These are phyloP conservation scores for Temnopleurus reevesii DNA, from an alignment of 53 echinoderm and acorn worm species.

Conservation along the genomic window DNA sequence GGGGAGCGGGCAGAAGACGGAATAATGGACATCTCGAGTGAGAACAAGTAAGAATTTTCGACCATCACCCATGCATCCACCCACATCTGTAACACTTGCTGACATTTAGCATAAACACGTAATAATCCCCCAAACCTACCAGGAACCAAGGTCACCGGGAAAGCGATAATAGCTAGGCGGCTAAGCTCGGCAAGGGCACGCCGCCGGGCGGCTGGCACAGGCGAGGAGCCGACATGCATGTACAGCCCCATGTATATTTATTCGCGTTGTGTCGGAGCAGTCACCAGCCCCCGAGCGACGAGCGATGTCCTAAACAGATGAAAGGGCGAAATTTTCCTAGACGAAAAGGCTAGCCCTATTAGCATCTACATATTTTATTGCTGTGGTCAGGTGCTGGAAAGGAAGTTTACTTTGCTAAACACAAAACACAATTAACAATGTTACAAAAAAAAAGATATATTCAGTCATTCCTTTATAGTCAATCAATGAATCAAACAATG, in stretches of 20 bases:
- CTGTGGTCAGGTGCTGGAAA: too few species aligned
- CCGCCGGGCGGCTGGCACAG: slow-evolving; percentile 11
- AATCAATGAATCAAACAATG: too few species aligned
- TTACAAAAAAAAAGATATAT: too few species aligned
- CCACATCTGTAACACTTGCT: slow-evolving; percentile 50
- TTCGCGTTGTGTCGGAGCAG: slow-evolving; percentile 39
- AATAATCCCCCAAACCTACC: slow-evolving; percentile 33
- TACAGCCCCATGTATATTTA: slow-evolving; percentile 41
- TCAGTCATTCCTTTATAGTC: too few species aligned
- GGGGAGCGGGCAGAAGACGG: neutral
- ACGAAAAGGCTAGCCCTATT: too few species aligned
- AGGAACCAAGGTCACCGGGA: neutral
- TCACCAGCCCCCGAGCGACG: slow-evolving; percentile 18
- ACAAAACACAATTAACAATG: too few species aligned
- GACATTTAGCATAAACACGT: slow-evolving; percentile 38
- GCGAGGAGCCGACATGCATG: neutral
- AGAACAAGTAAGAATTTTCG: neutral
- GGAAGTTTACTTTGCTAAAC: too few species aligned
- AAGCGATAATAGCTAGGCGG: slow-evolving; percentile 1
- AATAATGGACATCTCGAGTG: neutral
- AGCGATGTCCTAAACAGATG: slow-evolving; percentile 21
- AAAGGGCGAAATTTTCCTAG: neutral
- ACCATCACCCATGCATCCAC: neutral
- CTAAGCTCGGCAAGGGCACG: neutral
- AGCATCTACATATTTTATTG: too few species aligned